Base-by-base conservation (phyloP, 2,888 invertebrate species). In the Amorpha juglandis region DNA sequence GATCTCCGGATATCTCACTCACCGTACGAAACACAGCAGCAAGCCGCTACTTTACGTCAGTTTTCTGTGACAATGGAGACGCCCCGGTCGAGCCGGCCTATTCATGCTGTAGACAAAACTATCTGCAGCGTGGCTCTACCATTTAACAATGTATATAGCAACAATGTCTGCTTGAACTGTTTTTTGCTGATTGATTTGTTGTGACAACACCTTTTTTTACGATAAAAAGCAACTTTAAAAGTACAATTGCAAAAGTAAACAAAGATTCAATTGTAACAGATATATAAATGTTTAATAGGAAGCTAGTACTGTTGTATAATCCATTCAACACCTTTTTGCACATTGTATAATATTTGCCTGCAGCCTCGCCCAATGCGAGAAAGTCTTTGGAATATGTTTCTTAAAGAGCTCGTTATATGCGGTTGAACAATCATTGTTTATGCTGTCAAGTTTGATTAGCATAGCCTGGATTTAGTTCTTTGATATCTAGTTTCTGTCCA, bases 231-330 rank as follows among this genome's bases (percentile, higher is more conserved):
- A 27, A 0, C 52, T 0, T 1, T 6, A n/a, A n/a, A n/a, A n/a
- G n/a, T n/a, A 38, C 52, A 52, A 11, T 27, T 27, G 6, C 27
- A 27, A 52, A 27, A 14, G 3, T 12, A 52, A 53, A 35, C 33
- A n/a, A 11, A 11, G 58, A 58, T 42, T 58, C 19, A 19, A 58
- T 12, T 16, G 35, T 55, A 16, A 58, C 38, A 38, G 58, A 16
- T 42, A 42, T 58, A 58, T 19, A 19, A 58, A 42, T 58, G 58
- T 58, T 58, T 58, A 58, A 42, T 58, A 58, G 58, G 58, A 58
- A 58, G 42, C 19, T 19, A 58, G 58, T 58, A 42, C 58, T 38
- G 42, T 58, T 58, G 19, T 38, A 19, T 58, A 42, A 58, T 9
- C 11, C 52, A 52, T 52, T 52, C 52, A 52, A 6, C 52, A 9